Evolutionary conservation across 2,797 vertebrate species (phyloP), one percentile per base, ranked within the genome.

Genomic region (Urosaurus nigricauda): DNA sequence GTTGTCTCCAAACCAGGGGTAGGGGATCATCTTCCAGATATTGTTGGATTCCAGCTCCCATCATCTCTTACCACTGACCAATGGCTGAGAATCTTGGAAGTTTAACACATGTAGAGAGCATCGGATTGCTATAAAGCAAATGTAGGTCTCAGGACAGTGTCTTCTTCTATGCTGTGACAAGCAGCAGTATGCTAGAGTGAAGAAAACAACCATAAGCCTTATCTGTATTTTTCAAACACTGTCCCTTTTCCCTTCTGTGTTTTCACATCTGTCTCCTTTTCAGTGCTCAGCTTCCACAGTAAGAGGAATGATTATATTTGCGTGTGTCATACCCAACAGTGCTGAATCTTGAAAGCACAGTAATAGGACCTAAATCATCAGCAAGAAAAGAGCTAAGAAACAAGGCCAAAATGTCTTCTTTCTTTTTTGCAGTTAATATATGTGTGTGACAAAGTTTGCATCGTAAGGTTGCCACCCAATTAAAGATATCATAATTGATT

Each of bases 261-360:
- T 73, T 94, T 87, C 80, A 0, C 68, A 91, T 90, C 83, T 75
- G 80, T 74, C 88, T 83, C 40, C 83, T 92, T 90, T 84, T 83
- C 12, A 60, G 0, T 71, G 78, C 80, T 83, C 86, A 87, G 80
- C 87, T 91, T 90, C 56, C 86, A 47, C 29, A 90, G 63, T 84
- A 91, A 92, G 40, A 91, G 90, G 80, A 0, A 0, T 63, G n/a
- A 79, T 37, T 90, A 86, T 1, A 51, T 83, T 90, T 94, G 92
- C 88, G 89, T 95, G 95, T 94, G 47, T 94, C 95, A 83, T 95
- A 94, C 93, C 95, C 90, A 95, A 4, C 79, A 84, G 87, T 84
- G 91, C 91, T 80, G 91, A 93, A 90, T 95, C 95, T 95, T 96
- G 93, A 94, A 93, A 96, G 94, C 88, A 93, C 92, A 93, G 95